Evolutionary conservation across 2,113 vertebrate species (phyloP), one percentile per base, ranked within the genome.

Genomic region (Lampris megalopsis): DNA sequence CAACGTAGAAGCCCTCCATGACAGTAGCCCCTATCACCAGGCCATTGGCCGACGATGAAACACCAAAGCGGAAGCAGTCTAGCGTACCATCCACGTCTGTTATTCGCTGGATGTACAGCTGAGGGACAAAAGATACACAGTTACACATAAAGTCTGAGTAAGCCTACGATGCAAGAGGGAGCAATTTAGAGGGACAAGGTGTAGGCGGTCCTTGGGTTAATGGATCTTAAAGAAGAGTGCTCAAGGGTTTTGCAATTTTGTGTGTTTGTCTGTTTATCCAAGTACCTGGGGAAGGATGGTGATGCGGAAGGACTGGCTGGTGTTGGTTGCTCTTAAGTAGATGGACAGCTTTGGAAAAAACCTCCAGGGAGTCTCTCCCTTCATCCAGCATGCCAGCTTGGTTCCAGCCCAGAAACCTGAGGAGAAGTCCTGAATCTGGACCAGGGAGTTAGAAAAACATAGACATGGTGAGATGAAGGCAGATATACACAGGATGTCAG

Each of bases 1-100:
- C 89, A 69, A 98, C 96, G 0, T 98, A 98, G 91, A 99, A 98
- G 47, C 98, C 98, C 87, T 99, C 98, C 97, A 99, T 98, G 52
- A 99, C 95, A 0, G 97, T 98, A 9, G 98, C 98, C 1, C 98
- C 98, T 0, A 99, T 97, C 75, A 99, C 97, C 70, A 99, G 89
- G 0, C 96, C 96, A 0, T 93, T 97, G 0, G 93, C 69, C 1
- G 98, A 99, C 0, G 96, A 93, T 0, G 98, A 97, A 71, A 99
- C 93, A 24, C 98, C 96, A 0, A 99, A 99, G 0, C 97, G 92
- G 80, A 96, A 99, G 88, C 98, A 99, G 70, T 95, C 94, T 13
- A 98, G 79, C 3, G 92, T 92, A 43, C 93, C 82, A 9, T 95
- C 95, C 6, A 96, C 81, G 0, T 95, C 95, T 52, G 92, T 85